phyloP scores from a whole-genome alignment of 2,113 vertebrate genomes.

The Picathartes gymnocephalus region DNA sequence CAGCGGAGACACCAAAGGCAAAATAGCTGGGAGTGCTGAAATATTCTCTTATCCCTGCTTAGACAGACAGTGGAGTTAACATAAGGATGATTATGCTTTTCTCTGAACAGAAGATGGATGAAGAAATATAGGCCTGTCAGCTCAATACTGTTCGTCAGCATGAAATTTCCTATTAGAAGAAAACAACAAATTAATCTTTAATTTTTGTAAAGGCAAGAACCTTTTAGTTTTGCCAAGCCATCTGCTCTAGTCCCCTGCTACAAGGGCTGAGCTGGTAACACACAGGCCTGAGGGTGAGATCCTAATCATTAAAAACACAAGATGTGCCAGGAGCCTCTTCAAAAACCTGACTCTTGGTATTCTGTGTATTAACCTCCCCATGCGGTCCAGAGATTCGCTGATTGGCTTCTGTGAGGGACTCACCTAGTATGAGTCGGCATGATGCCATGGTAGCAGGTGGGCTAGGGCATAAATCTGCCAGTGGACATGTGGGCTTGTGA shows the following conservation, averaged over 20 bases:
- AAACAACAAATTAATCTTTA: slow-evolving; percentile 47
- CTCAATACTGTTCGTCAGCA: background rate
- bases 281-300: background rate
- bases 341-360: background rate
- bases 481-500: background rate
- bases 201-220: slow-evolving; percentile 24
- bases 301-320: slow-evolving; percentile 39
- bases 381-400: background rate
- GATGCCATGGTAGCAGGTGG: slow-evolving; percentile 25
- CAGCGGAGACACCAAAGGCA: background rate
- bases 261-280: background rate
- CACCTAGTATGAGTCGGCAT: background rate
- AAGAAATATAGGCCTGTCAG: background rate
- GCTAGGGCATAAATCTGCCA: background rate
- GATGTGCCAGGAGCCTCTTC: background rate
- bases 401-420: background rate
- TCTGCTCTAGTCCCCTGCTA: slow-evolving; percentile 14
- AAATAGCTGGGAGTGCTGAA: slow-evolving; percentile 14
- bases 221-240: slow-evolving; percentile 16
- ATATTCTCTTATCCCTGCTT: background rate
- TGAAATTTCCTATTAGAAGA: background rate
- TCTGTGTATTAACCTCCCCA: background rate
- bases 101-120: background rate
- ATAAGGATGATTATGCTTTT: background rate
- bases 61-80: background rate